A percentile compares a stretch with the other conserved stretches of the same genome.
phyloP scores from a whole-genome alignment of 1,140 invertebrate genomes.

The Papilio polyxenes region DNA sequence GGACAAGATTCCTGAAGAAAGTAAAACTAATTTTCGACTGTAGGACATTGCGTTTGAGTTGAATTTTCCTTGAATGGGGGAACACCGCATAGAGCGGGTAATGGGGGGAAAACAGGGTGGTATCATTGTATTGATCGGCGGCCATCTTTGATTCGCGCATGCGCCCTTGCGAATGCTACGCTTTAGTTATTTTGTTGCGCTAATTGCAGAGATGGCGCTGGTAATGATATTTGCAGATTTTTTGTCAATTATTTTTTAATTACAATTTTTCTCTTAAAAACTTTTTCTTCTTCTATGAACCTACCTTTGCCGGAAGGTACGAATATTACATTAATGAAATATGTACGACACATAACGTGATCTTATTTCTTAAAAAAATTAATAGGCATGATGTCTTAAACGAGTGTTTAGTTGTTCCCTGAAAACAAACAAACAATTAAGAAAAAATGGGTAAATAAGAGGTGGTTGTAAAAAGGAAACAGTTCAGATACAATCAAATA shows the following conservation, averaged over 20 bases:
- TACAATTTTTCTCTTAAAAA: background rate
- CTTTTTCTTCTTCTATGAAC: background rate
- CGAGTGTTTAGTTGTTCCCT: too few relatives aligned
- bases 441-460: too few relatives aligned
- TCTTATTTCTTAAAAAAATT: too few relatives aligned
- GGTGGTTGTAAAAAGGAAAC: too few relatives aligned
- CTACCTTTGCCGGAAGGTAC: background rate
- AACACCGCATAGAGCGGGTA: slow-evolving; percentile 28
- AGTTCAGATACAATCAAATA: too few relatives aligned
- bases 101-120: slow-evolving; percentile 63
- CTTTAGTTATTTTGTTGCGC: slow-evolving; percentile 26
- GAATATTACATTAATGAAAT: background rate
- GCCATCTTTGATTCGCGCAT: slow-evolving; percentile 74
- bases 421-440: too few relatives aligned
- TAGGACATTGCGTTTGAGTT: slow-evolving; percentile 33
- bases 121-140: slow-evolving; percentile 68
- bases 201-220: slow-evolving; percentile 66
- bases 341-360: too few relatives aligned
- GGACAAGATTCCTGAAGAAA: slow-evolving; percentile 47
- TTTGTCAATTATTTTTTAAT: background rate
- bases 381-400: too few relatives aligned
- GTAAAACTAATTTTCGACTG: slow-evolving; percentile 39
- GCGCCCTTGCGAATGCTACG: slow-evolving; percentile 47
- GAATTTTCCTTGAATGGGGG: slow-evolving; percentile 42
- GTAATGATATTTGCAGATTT: slow-evolving; percentile 45